These are phyloP conservation scores for Pocillopora grandis DNA, from an alignment of 92 coral and sea anemone species.

Conservation along the genomic window DNA sequence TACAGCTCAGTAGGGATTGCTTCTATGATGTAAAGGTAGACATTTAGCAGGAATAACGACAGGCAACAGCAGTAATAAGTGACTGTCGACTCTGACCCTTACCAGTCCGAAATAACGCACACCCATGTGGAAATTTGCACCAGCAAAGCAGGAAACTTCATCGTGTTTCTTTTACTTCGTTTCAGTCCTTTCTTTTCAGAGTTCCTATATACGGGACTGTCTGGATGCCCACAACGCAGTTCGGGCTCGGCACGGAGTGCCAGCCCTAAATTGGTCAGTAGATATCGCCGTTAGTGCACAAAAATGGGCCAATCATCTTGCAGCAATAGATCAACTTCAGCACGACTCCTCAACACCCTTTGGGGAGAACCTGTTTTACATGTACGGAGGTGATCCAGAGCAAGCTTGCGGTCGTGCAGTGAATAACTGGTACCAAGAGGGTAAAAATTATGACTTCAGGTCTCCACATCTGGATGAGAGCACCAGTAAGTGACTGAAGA, in stretches of 20 bases:
- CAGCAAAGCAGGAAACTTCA: not conserved
- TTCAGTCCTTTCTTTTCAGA: conserved; percentile 31
- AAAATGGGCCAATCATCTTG: conserved; percentile 92
- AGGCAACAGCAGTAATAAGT: too few species aligned
- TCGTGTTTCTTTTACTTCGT: not conserved
- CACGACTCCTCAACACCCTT: conserved; percentile 58
- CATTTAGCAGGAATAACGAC: too few species aligned
- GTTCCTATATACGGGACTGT: conserved; percentile 55
- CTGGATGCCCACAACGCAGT: conserved; percentile 71
- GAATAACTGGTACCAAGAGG: conserved; percentile 85
- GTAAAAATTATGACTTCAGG: conserved; percentile 69
- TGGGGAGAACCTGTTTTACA: conserved; percentile 84
- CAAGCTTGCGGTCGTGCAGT: conserved; percentile 88
- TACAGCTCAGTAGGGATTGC: too few species aligned
- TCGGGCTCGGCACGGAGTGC: conserved; percentile 69
- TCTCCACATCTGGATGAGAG: conserved; percentile 58
- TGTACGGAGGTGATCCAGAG: conserved; percentile 86
- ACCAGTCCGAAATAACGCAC: too few species aligned
- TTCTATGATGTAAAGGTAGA: too few species aligned
- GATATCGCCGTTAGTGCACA: conserved; percentile 76
- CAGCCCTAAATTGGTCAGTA: conserved; percentile 70
- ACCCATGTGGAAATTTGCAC: not conserved
- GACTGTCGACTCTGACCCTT: too few species aligned
- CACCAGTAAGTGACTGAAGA: conserved; percentile 59
- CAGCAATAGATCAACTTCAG: conserved; percentile 88